Conservation (phyloP, 2,888 invertebrate genomes). For the Leptodirus hochenwartii region DNA sequence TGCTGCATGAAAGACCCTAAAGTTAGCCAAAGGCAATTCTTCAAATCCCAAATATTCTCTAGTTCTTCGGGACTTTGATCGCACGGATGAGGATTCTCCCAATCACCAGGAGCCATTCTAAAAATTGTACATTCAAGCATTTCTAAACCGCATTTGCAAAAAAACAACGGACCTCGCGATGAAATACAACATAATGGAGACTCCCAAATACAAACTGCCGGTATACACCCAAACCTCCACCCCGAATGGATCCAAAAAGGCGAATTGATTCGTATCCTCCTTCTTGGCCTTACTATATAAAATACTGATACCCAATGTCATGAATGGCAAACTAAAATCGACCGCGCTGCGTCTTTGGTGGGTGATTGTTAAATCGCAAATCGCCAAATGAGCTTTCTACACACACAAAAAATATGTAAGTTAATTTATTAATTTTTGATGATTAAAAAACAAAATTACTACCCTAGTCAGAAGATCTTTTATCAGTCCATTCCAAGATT, state of each 20-base stretch:
- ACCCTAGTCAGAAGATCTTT: conserved; percentile 59
- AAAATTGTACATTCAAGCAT: conserved; percentile 16
- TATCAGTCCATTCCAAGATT: conserved; percentile 63
- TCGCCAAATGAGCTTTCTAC: conserved; percentile 84
- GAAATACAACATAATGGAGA: conserved; percentile 64
- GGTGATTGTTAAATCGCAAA: conserved; percentile 92
- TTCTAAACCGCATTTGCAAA: too few relatives aligned
- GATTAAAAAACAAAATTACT: conserved; percentile 16
- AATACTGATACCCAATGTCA: conserved; percentile 74
- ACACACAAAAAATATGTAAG: too few relatives aligned
- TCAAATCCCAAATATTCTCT: conserved; percentile 76
- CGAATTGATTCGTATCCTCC: conserved; percentile 23
- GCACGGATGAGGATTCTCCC: conserved; percentile 88
- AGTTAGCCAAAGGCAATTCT: conserved; percentile 88
- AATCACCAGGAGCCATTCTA: conserved; percentile 78
- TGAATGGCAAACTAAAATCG: conserved; percentile 93
- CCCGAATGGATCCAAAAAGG: conserved; percentile 76
- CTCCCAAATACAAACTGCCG: conserved; percentile 64
- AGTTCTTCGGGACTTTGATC: conserved; percentile 70
- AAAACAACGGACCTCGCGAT: conserved; percentile 35
- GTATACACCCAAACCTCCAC: conserved; percentile 80
- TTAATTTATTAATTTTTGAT: too few relatives aligned
- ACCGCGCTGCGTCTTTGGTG: conserved; percentile 71
- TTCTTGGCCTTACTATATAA: conserved; percentile 64
- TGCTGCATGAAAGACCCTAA: conserved; percentile 87